Evolutionary conservation across 2,797 vertebrate species (phyloP).

Genomic region (Notolabrus celidotus): DNA sequence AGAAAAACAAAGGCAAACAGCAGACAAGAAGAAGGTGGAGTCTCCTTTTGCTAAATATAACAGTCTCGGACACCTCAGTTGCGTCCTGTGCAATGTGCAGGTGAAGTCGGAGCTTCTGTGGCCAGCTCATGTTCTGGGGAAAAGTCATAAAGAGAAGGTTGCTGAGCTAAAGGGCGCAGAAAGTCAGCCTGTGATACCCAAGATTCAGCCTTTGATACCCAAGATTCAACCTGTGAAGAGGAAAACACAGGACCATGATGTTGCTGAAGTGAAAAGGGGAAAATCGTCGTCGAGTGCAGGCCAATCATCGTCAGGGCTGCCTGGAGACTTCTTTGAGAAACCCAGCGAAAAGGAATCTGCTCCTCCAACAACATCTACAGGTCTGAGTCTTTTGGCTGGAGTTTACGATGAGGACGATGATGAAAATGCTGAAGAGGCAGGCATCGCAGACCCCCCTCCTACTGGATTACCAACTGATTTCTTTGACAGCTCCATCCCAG

Average conservation of each 20-base stretch:
- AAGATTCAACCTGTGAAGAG: constrained; percentile 79
- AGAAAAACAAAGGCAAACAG: constrained; percentile 89
- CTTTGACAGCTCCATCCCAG: constrained; percentile 86
- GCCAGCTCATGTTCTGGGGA: constrained; percentile 93
- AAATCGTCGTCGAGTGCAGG: constrained; percentile 69
- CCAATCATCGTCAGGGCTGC: constrained; percentile 68
- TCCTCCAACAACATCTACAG: constrained; percentile 56
- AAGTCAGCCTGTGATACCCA: constrained; percentile 42
- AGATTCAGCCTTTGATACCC: constrained; percentile 63
- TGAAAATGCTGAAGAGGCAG: constrained; percentile 38
- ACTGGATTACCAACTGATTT: constrained; percentile 85
- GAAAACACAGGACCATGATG: constrained; percentile 79
- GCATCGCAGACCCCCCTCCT: constrained; percentile 31
- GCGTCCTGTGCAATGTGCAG: constrained; percentile 87
- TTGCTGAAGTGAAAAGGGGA: constrained; percentile 72
- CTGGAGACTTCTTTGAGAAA: constrained; percentile 81
- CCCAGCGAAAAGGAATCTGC: constrained; percentile 15
- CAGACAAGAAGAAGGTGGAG: constrained; percentile 89
- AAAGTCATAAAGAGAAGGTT: constrained; percentile 92
- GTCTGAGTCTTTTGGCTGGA: constrained; percentile 84
- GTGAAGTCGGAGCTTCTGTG: constrained; percentile 94
- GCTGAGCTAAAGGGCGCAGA: constrained; percentile 85
- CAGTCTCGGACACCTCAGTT: constrained; percentile 91
- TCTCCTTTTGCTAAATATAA: constrained; percentile 95
- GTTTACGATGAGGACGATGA: constrained; percentile 85